phyloP scores from a whole-genome alignment of 1,140 invertebrate genomes.

The Carposina sasakii region DNA sequence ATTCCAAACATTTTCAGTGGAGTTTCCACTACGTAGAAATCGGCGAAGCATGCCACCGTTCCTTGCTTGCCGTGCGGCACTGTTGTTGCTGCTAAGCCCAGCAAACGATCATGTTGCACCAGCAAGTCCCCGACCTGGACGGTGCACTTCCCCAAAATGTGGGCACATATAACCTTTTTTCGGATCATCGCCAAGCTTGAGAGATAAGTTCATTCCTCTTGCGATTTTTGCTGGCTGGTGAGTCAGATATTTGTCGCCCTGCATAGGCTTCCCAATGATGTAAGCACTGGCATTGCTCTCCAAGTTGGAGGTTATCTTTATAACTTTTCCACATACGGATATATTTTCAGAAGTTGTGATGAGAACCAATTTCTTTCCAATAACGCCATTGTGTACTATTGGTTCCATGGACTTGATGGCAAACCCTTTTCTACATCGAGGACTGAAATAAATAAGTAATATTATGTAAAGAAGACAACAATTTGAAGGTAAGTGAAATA shows the following conservation, averaged over 20 bases:
- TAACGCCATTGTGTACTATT: slow-evolving; percentile 34
- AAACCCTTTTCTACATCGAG: slow-evolving; percentile 54
- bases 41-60: slow-evolving; percentile 41
- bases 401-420: slow-evolving; percentile 32
- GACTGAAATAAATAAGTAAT: slow-evolving; percentile 31
- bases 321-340: slow-evolving; percentile 28
- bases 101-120: slow-evolving; percentile 34
- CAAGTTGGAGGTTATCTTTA: slow-evolving; percentile 28
- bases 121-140: slow-evolving; percentile 50
- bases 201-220: slow-evolving; percentile 10
- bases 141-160: slow-evolving; percentile 40
- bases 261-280: slow-evolving; percentile 44
- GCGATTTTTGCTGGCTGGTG: slow-evolving; percentile 33
- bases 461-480: not conserved
- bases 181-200: slow-evolving; percentile 9
- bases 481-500: no score
- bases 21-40: no score
- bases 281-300: slow-evolving; percentile 19
- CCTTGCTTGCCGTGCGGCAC: slow-evolving; percentile 21
- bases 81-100: slow-evolving; percentile 44
- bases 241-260: slow-evolving; percentile 35
- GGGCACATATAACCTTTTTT: slow-evolving; percentile 42
- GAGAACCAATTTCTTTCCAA: slow-evolving; percentile 43
- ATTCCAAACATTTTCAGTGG: no score
- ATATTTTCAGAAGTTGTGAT: slow-evolving; percentile 43